Evolutionary conservation across 1,140 invertebrate species (phyloP), one percentile per base, ranked within the genome.

Genomic region (Heliconius hermathena): DNA sequence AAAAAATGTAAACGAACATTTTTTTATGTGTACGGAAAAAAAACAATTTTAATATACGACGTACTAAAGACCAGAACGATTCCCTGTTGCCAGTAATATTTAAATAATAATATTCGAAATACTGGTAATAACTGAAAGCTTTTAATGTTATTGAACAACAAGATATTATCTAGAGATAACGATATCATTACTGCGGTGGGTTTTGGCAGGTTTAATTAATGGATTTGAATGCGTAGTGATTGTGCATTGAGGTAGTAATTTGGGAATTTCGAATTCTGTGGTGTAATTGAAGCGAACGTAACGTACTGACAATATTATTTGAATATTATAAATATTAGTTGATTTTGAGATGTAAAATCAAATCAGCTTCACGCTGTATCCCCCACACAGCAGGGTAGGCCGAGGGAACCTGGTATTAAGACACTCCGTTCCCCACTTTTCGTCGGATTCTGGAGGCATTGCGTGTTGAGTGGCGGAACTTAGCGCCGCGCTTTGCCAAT

Each of bases 131-230:
- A 78, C 75, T 22, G 75, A 85, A 85, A 80, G 84, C 83, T 85
- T 84, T 86, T 84, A 86, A 81, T 83, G 74, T 82, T 79, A 84
- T 86, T 86, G 81, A 77, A 73, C 29, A 57, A 75, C 76, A 80
- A 78, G 81, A 75, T 82, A 80, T 78, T 78, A 84, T 84, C 79
- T 66, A 66, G 78, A 77, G 84, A 85, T 85, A 85, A 81, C 79
- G 81, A 29, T 70, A 76, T 81, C 74, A 79, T 82, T 83, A 80
- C 79, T 80, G 78, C 60, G 60, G 60, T 82, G 57, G 49, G 71
- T 20, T 66, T 49, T 71, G 57, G 70, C 70, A 52, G 71, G 18
- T 76, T 74, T 60, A 74, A 76, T 79, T 74, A 74, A 78, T 75
- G 52, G 54, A 75, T 60, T 60, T 66, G 60, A 66, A 66, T 66